These are phyloP conservation scores for Tiphia femorata DNA, from an alignment of 2,888 invertebrate species.

Conservation along the genomic window DNA sequence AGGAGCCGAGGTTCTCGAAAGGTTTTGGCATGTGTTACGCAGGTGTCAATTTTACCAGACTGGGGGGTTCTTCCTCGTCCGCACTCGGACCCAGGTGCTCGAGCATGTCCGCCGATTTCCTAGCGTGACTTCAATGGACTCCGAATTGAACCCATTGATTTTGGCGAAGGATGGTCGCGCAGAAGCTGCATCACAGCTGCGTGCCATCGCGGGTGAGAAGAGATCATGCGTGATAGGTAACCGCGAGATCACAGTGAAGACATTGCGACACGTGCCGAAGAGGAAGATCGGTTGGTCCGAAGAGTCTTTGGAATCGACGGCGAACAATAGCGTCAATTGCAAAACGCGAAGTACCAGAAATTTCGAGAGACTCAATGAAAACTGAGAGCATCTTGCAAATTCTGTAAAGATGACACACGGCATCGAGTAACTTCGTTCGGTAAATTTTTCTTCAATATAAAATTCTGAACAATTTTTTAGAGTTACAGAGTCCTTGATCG, in stretches of 20 bases:
- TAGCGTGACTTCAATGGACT: slow-evolving; percentile 39
- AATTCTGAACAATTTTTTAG: too few relatives aligned
- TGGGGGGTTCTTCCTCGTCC: slow-evolving; percentile 33
- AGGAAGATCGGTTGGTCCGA: too few relatives aligned
- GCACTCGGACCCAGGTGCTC: slow-evolving; percentile 50
- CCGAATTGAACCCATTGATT: slow-evolving; percentile 53
- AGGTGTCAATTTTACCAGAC: slow-evolving; percentile 53
- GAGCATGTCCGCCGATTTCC: slow-evolving; percentile 40
- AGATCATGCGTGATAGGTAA: not conserved
- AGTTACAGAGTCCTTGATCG: too few relatives aligned
- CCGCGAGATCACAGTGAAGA: not conserved
- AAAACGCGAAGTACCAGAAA: too few relatives aligned
- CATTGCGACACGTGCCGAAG: not conserved
- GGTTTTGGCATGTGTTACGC: slow-evolving; percentile 55
- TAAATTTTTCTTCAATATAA: too few relatives aligned
- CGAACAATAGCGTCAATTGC: too few relatives aligned
- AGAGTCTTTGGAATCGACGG: too few relatives aligned
- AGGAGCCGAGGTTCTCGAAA: slow-evolving; percentile 2
- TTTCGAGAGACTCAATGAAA: too few relatives aligned
- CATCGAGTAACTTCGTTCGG: too few relatives aligned
- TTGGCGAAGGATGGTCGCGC: slow-evolving; percentile 36
- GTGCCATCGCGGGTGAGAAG: slow-evolving; percentile 28
- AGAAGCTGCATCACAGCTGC: slow-evolving; percentile 43
- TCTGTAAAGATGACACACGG: too few relatives aligned
- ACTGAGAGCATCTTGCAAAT: too few relatives aligned